A percentile compares a stretch with the other conserved stretches of the same genome.
phyloP scores from a whole-genome alignment of 2,797 vertebrate genomes.

The Paramormyrops hopkinsi region DNA sequence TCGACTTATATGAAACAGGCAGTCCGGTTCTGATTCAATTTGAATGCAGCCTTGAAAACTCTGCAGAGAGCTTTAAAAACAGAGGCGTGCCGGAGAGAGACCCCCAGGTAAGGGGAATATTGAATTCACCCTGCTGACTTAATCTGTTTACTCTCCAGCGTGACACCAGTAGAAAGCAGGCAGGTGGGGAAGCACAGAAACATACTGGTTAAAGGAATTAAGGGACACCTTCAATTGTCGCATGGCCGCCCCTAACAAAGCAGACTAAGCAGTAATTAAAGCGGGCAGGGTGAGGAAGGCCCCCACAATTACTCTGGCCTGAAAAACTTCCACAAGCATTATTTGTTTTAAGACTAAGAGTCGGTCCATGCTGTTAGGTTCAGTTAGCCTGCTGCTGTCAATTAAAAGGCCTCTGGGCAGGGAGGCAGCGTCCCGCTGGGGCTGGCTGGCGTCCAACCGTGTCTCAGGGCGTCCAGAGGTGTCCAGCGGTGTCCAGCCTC shows the following conservation, averaged over 20 bases:
- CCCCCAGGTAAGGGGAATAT: constrained; percentile 62
- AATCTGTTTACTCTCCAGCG: constrained; percentile 63
- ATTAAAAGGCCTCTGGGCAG: constrained; percentile 78
- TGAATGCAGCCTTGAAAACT: constrained; percentile 56
- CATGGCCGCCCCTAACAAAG: constrained; percentile 59
- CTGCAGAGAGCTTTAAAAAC: constrained; percentile 66
- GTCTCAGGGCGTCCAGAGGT: background rate
- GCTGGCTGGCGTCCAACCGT: constrained; percentile 46
- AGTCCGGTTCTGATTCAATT: constrained; percentile 60
- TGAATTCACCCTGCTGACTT: constrained; percentile 65
- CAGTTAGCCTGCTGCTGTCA: constrained; percentile 71
- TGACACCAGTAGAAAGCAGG: constrained; percentile 47
- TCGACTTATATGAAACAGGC: constrained; percentile 54
- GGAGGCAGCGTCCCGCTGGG: constrained; percentile 69
- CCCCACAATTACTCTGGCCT: constrained; percentile 55
- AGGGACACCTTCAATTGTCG: constrained; percentile 68
- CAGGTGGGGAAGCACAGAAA: constrained; percentile 39
- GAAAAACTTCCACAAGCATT: constrained; percentile 73
- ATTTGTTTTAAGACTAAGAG: constrained; percentile 55
- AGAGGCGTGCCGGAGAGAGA: constrained; percentile 51
- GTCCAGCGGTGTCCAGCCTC: constrained; percentile 59
- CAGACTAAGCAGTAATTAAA: constrained; percentile 64
- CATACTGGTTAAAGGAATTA: constrained; percentile 67
- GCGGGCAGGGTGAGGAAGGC: constrained; percentile 51
- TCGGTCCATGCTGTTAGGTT: constrained; percentile 72